A percentile compares a stretch with the other conserved stretches of the same genome.
Evolutionary conservation across 2,797 vertebrate species (phyloP).

Genomic region (Eospalax fontanierii): DNA sequence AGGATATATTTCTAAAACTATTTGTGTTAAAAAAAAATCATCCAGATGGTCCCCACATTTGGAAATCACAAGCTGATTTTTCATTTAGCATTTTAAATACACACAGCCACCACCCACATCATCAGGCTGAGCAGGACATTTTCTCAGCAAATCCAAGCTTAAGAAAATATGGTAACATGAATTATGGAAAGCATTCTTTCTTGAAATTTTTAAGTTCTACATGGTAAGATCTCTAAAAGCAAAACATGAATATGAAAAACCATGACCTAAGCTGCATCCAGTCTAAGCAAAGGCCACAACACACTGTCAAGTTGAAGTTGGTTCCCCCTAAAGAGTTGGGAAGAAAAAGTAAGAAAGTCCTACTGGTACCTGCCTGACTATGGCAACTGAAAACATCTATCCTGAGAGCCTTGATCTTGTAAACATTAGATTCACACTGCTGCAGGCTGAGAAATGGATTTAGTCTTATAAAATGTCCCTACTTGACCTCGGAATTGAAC

Average conservation of each 20-base stretch:
- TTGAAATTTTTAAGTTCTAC: constrained; percentile 17
- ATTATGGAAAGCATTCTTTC: constrained; percentile 15
- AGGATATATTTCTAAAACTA: constrained; percentile 44
- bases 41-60: constrained; percentile 66
- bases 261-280: neutral
- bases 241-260: constrained; percentile 29
- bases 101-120: neutral
- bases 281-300: constrained; percentile 10
- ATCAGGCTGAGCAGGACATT: constrained; percentile 43
- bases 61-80: constrained; percentile 65
- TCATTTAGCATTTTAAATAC: neutral
- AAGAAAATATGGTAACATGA: constrained; percentile 50
- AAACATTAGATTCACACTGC: neutral
- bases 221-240: neutral
- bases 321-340: constrained; percentile 3
- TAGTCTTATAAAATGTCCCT: neutral
- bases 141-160: constrained; percentile 43
- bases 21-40: constrained; percentile 16
- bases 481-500: constrained; percentile 19
- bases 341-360: constrained; percentile 57
- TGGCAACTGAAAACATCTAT: constrained; percentile 3
- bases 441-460: neutral
- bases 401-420: neutral
- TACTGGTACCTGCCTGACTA: neutral
- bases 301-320: constrained; percentile 11